Base-by-base conservation (phyloP, 2,888 invertebrate genomes). In the Dryomyza anilis region DNA sequence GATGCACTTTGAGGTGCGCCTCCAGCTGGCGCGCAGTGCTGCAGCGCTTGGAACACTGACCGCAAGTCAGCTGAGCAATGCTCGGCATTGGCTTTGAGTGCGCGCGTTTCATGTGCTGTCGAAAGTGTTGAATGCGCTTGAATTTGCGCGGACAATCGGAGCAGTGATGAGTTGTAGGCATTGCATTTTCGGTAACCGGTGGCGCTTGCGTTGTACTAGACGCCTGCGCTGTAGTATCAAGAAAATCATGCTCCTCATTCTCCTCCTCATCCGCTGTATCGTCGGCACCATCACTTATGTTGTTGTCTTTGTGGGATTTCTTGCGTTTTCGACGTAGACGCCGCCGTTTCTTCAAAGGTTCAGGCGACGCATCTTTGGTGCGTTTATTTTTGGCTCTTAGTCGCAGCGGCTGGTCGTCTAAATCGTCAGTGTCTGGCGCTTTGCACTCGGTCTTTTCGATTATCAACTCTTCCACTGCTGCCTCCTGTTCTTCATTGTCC, bases 81-180 rank as follows among this genome's bases (percentile, higher is more conserved):
- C 23, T 19, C 6, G 25, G 10, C 3, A 3, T 39, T 8, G 46
- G 14, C 4, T 70, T 56, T 10, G 46, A 55, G 53, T 76, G 76
- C 4, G 70, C 65, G 0, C 68, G 50, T 30, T 71, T 71, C 71
- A 73, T 69, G 65, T 76, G 76, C 21, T 69, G 60, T 2, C 71
- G 67, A n/a, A 67, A 70, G 30, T 68, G 60, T 12, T 66, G 63
- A 0, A 55, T 33, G 25, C 66, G 63, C 33, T 67, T 67, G 46
- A 69, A 69, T 27, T 30, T 48, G 10, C 64, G 58, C 1, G 64
- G 43, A 46, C 70, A 73, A 3, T 63, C 45, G 6, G 60, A 57
- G 19, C 71, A 73, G n/a, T n/a, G n/a, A n/a, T 30, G 55, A 14
- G 23, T 46, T 59, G 10, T 19, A 29, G 7, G 30, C 39, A 48